These are phyloP conservation scores for Chelonus formosanus DNA, from an alignment of 2,888 invertebrate species.

Conservation along the genomic window DNA sequence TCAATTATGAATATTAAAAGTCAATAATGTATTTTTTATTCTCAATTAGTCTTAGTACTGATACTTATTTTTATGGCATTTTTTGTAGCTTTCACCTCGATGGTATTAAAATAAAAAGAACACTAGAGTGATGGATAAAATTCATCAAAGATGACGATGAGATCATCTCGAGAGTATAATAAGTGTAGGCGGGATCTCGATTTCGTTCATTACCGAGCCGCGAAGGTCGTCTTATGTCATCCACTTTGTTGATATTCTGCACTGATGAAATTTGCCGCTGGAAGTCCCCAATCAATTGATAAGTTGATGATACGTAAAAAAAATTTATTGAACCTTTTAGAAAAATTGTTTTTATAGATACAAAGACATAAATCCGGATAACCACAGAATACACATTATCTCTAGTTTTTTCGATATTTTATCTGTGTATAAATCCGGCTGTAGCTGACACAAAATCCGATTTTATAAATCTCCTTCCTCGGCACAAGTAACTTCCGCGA, in stretches of 20 bases:
- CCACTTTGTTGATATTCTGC: conserved; percentile 29
- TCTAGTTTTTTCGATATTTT: conserved; percentile 21
- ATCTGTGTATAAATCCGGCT: conserved; percentile 25
- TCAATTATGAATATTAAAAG: no score
- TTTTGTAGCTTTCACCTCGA: no score
- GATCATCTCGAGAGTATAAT: conserved; percentile 51
- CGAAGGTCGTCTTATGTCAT: conserved; percentile 53
- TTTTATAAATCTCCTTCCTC: conserved; percentile 42
- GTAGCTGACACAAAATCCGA: conserved; percentile 42
- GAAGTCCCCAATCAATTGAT: no score
- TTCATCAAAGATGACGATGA: conserved; percentile 47
- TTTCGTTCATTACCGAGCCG: conserved; percentile 30
- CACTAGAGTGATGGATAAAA: neutral
- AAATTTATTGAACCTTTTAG: no score
- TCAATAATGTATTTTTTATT: no score
- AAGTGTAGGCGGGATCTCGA: conserved; percentile 17
- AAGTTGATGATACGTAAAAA: no score
- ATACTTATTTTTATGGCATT: no score
- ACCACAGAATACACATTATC: conserved; percentile 6
- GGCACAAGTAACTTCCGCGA: conserved; percentile 21
- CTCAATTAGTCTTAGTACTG: no score
- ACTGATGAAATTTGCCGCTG: neutral
- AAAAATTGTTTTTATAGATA: no score
- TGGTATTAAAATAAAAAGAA: no score
- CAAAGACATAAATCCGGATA: neutral